Evolutionary conservation across 2,113 vertebrate species (phyloP).

Genomic region (Gopherus evgoodei): DNA sequence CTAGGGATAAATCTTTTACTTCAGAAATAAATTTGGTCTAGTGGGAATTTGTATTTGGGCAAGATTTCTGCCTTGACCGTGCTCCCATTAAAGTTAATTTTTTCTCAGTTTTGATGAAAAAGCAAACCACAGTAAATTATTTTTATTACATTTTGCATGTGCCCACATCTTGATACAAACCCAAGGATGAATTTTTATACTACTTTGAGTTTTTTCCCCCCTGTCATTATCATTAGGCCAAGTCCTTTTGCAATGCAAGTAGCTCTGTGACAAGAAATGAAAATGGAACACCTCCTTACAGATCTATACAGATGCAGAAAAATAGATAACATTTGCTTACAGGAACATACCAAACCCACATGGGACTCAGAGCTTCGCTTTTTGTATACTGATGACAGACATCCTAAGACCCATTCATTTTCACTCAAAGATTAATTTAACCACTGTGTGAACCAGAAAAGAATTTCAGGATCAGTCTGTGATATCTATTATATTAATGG

Average conservation of each 20-base stretch:
- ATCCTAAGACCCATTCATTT: not conserved
- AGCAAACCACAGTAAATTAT: not conserved
- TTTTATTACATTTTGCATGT: not conserved
- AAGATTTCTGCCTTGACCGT: not conserved
- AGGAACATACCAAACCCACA: not conserved
- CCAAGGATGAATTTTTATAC: not conserved
- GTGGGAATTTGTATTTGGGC: not conserved
- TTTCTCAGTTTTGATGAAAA: not conserved
- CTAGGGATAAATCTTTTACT: not conserved
- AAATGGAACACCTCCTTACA: not conserved
- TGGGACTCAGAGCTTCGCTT: fast-evolving
- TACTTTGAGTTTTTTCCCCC: not conserved
- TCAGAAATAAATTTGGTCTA: not conserved
- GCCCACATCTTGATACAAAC: not conserved
- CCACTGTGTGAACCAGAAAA: not conserved
- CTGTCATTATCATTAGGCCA: not conserved
- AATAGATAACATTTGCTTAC: not conserved
- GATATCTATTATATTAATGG: not conserved
- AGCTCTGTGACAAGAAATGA: not conserved
- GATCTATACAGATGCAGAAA: not conserved
- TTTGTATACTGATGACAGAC: not conserved
- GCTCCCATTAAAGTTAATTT: not conserved
- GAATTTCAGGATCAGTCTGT: not conserved
- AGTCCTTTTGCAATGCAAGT: not conserved
- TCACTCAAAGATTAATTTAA: not conserved